Evolutionary conservation across 2,888 invertebrate genomes (phyloP), one percentile per base, ranked within the genome.

Genomic region (Pemphredon lugubris): DNA sequence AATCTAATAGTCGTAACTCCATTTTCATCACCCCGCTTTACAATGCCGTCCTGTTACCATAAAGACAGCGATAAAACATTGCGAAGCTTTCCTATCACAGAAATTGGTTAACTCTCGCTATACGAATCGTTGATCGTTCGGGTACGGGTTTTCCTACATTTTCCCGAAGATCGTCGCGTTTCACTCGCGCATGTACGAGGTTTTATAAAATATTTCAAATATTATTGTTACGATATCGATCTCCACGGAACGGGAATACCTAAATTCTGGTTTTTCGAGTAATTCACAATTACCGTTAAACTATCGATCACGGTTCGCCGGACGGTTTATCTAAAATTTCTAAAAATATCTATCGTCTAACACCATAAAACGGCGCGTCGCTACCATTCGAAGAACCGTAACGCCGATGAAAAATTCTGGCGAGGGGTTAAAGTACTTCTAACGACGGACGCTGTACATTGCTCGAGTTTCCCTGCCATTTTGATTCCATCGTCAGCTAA

Each of bases 401-500:
- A 70, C 50, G 39, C 47, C 47, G 37, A 55, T 50, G 63, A 42
- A 71, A 64, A 68, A 65, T 74, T 68, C 34, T 59, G 59, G 59
- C 59, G 11, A 26, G 57, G 37, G 40, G 47, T 68, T 51, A 63
- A 73, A 57, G 48, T 48, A 59, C 63, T 50, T 42, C 60, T 45
- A 54, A 67, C 55, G 66, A 42, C 30, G 45, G 14, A 50, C 42
- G 45, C 59, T 14, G 55, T 74, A 63, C 71, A 74, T 75, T 40
- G 60, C 55, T 72, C 66, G 61, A 69, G 59, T 76, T 63, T 63
- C 65, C 55, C 77, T 65, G 48, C 70, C 83, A 80, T 74, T 83
- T 82, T 78, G 81, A 86, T 85, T 83, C 60, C 78, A 81, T 83
- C 85, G 77, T 82, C 78, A 71, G 82, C 81, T 86, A 84, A 87